These are phyloP conservation scores for Sebastes aleutianus DNA, from an alignment of 2,797 vertebrate genomes.

Conservation along the genomic window DNA sequence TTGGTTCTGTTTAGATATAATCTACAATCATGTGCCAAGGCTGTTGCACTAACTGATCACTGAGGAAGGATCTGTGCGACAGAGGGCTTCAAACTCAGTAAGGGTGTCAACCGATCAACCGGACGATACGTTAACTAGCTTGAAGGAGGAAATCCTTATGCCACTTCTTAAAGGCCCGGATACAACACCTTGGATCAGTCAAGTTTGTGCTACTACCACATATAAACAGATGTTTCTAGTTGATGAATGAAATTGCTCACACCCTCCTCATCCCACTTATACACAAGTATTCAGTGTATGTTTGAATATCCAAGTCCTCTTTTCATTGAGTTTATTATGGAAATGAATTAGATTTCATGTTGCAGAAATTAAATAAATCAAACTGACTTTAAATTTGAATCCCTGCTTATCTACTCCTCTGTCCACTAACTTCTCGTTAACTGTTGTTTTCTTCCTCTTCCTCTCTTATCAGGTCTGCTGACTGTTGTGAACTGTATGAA, in stretches of 20 bases:
- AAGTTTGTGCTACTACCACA: background rate
- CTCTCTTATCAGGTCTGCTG: slow-evolving; percentile 73
- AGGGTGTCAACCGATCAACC: background rate
- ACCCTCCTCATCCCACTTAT: no score
- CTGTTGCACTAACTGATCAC: no score
- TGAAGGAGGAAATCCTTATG: background rate
- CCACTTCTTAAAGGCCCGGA: background rate
- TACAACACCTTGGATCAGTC: background rate
- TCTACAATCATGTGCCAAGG: background rate
- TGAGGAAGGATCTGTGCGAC: background rate
- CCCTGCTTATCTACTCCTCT: background rate
- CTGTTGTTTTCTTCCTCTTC: background rate
- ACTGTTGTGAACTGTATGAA: slow-evolving; percentile 86
- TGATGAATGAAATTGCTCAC: background rate
- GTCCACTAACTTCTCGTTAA: background rate
- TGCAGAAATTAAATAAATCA: background rate
- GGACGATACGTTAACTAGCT: no score
- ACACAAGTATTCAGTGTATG: background rate
- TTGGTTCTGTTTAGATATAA: background rate
- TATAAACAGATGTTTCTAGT: background rate
- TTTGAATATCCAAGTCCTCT: background rate
- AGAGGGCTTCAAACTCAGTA: background rate
- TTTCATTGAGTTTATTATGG: background rate
- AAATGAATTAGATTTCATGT: background rate
- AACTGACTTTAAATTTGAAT: background rate